Percentiles rank a stretch among this genome's conserved stretches.
Conservation (phyloP, 1,140 invertebrate genomes). For the Hylaeus anthracinus region DNA sequence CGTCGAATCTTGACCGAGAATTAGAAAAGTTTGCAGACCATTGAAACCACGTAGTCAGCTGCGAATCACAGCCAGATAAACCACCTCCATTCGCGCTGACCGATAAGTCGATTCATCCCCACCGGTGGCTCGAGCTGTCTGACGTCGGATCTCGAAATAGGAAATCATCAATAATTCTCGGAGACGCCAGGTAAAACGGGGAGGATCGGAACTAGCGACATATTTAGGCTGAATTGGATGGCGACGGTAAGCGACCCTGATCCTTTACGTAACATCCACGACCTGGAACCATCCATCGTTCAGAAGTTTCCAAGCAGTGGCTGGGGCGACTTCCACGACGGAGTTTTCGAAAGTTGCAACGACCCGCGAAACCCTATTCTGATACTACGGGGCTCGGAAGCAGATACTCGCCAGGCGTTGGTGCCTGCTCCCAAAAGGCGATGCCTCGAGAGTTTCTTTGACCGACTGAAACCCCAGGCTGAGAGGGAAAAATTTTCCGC, state of each 20-base stretch:
- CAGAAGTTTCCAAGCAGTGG: constrained; percentile 55
- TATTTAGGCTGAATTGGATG: constrained; percentile 47
- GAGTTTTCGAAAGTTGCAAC: constrained; percentile 59
- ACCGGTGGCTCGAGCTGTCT: too few relatives aligned
- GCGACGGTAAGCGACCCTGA: constrained; percentile 36
- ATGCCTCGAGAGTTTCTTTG: constrained; percentile 47
- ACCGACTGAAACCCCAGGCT: constrained; percentile 34
- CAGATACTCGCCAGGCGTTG: constrained; percentile 45
- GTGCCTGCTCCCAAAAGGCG: constrained; percentile 53
- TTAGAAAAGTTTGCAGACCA: too few relatives aligned
- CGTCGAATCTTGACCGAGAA: too few relatives aligned
- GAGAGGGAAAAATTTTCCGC: constrained; percentile 48
- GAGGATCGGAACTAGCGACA: constrained; percentile 21
- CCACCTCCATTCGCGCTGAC: background rate
- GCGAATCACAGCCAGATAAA: background rate
- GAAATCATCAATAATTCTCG: constrained; percentile 2
- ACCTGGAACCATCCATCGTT: constrained; percentile 60
- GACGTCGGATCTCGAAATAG: constrained; percentile 20
- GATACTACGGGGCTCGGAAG: constrained; percentile 29
- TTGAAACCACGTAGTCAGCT: background rate
- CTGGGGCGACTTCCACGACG: constrained; percentile 49
- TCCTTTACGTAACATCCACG: constrained; percentile 57
- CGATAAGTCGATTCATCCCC: background rate
- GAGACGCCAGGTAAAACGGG: background rate
- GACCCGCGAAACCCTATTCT: constrained; percentile 55